Base-by-base conservation (phyloP, 2,113 vertebrate genomes). In the Proteles cristata region DNA sequence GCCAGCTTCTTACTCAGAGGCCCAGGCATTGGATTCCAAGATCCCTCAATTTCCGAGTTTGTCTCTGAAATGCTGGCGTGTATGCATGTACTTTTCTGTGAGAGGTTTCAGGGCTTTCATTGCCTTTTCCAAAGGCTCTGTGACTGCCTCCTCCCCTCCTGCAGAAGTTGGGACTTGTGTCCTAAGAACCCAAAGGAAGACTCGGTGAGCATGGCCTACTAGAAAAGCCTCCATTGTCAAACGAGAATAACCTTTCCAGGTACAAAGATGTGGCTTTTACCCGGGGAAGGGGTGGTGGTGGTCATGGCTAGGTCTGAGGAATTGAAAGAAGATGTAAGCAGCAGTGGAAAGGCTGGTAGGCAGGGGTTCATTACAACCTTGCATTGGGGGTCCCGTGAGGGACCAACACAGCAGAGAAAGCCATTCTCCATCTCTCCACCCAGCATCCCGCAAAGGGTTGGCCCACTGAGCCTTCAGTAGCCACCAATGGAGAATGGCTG, bases 131-230 rank as follows among this genome's bases (percentile, higher is more conserved):
- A 45, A 80, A 89, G 53, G 5, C 23, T 89, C 35, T 74, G 17
- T 23, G 39, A 19, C 1, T 1, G 39, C 7, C 11, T 12, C 12
- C 1, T 0, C 23, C 33, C 6, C 15, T 39, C 39, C 39, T 39
- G 39, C 4, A 23, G 82, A 74, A 96, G 15, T 66, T 53, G 86
- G 63, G 65, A 73, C 71, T n/a, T 58, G 71, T 55, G 19, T n/a
- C 23, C 15, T 77, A 86, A 95, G 17, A 63, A 69, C 12, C 17
- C 43, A 95, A 25, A 87, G n/a, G 9, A 88, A 88, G 55, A 55
- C 7, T 55, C 19, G 14, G 35, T 53, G 31, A 61, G 25, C 4
- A 39, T 61, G 31, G 71, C 6, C 28, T 80, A 45, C 50, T 17
- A 61, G 89, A 53, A 68, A 83, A 96, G 21, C 8, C 43, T 84